phyloP scores from a whole-genome alignment of 2,113 vertebrate genomes.

The Oreochromis aureus region DNA sequence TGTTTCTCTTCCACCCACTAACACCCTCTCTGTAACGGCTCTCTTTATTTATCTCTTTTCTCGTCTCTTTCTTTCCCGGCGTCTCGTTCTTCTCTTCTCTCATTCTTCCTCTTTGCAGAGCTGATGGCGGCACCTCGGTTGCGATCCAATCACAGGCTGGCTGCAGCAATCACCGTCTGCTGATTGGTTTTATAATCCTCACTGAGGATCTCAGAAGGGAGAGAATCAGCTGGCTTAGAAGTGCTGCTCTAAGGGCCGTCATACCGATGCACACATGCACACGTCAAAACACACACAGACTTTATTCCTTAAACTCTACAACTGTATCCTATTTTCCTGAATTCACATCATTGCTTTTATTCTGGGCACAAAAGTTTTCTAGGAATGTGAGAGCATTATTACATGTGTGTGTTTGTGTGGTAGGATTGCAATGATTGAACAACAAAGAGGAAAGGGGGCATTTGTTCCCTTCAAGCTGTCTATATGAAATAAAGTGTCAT shows the following conservation, averaged over 20 bases:
- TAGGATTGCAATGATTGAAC: neutral
- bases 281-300: neutral
- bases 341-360: conserved; percentile 26
- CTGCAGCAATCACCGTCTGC: conserved; percentile 66
- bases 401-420: neutral
- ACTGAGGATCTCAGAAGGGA: conserved; percentile 67
- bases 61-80: conserved; percentile 20
- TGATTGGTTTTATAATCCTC: conserved; percentile 75
- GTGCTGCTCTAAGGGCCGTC: conserved; percentile 33
- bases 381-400: neutral
- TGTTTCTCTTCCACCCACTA: neutral
- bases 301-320: conserved; percentile 9
- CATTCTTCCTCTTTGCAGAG: conserved; percentile 33
- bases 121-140: conserved; percentile 37
- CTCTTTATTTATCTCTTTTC: conserved; percentile 49
- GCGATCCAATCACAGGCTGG: conserved; percentile 64
- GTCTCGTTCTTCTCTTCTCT: conserved; percentile 11
- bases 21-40: neutral
- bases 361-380: conserved; percentile 2
- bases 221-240: conserved; percentile 53
- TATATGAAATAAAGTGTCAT: neutral
- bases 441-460: neutral
- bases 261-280: conserved; percentile 13
- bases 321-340: conserved; percentile 23
- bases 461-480: neutral